Base-by-base conservation (phyloP, 2,113 vertebrate species). In the Petrocephalus zakoni region DNA sequence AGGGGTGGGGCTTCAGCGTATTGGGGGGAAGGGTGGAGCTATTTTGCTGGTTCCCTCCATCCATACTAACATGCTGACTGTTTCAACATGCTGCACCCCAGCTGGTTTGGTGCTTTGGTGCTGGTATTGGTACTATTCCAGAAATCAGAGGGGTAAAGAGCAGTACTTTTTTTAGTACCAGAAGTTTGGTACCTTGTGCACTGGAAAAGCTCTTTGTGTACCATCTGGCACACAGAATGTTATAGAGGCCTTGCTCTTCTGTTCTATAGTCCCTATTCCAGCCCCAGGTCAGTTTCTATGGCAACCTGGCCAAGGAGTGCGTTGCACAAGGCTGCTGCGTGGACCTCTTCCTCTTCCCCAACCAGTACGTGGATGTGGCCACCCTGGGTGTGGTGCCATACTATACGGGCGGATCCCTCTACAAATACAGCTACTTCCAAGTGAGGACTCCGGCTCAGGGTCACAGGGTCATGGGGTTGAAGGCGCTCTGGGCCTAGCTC, bases 371-470 rank as follows among this genome's bases (percentile, higher is more conserved):
- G 90, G 98, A 99, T 90, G 96, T 99, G 90, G 97, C 98, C 0
- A 99, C 98, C 0, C 94, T 99, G 72, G 97, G 95, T n/a, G 96
- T 99, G 87, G 97, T 99, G 19, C 96, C 98, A 5, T 96, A 96
- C 90, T 97, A 97, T 93, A 99, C 98, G 0, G 98, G 98, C 86
- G 98, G 98, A 55, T 99, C 98, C 13, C 88, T 99, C 94, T 99
- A 98, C 94, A 99, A 99, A 88, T 99, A 99, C 61, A 96, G 97
- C 0, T 99, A 97, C 92, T 99, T 99, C 94, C 98, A 99, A 97
- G 98, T 99, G 92, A 90, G 94, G 22, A 15, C 10, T 37, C 5
- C 42, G 42, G 29, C 47, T 8, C 46, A 21, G n/a, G n/a, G 52
- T 58, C 52, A 34, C 2, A 52, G 13, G 85, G 25, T 42, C 53